A percentile compares a stretch with the other conserved stretches of the same genome.
phyloP scores from a whole-genome alignment of 2,113 vertebrate genomes.

The Mesoclemmys tuberculata region DNA sequence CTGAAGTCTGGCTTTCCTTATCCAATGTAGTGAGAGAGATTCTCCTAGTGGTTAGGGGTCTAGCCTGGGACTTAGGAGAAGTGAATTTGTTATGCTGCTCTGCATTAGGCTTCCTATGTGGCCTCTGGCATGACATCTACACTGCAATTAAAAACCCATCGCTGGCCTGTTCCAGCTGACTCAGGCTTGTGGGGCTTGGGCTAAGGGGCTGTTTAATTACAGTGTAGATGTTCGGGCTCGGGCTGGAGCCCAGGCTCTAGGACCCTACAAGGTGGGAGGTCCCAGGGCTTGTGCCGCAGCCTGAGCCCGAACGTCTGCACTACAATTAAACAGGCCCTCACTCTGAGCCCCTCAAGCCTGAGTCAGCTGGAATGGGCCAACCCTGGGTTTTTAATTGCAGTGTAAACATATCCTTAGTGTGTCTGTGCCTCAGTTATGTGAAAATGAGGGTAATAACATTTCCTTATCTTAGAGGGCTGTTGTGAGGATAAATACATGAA shows the following conservation, averaged over 20 bases:
- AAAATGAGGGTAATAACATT: neutral
- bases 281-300: neutral
- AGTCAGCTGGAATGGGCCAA: neutral
- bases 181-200: neutral
- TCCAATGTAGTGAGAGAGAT: neutral
- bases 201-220: neutral
- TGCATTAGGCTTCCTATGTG: neutral
- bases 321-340: neutral
- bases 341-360: neutral
- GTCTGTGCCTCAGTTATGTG: neutral
- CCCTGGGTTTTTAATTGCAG: neutral
- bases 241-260: neutral
- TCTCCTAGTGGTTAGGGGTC: neutral
- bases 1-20: neutral
- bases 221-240: neutral
- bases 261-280: neutral
- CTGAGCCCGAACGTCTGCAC: neutral
- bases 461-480: neutral
- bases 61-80: neutral
- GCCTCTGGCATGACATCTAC: neutral
- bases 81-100: neutral
- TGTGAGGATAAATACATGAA: neutral
- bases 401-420: neutral
- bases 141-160: neutral
- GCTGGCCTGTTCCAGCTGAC: neutral